Evolutionary conservation across 2,797 vertebrate species (phyloP), one percentile per base, ranked within the genome.

Genomic region (Arnoldichthys spilopterus): DNA sequence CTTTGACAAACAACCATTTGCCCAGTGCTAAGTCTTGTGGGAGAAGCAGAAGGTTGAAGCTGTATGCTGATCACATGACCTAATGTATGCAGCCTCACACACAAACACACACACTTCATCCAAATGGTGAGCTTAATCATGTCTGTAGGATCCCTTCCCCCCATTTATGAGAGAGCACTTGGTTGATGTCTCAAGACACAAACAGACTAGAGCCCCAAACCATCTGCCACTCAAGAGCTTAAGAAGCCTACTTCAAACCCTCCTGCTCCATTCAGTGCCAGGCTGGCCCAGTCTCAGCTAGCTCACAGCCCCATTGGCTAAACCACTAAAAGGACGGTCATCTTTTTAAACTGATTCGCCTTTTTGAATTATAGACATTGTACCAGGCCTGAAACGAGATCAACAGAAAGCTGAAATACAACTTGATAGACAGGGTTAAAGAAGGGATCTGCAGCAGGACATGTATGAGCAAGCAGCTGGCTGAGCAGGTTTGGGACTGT

Each of bases 161-260:
- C 34, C 43, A 54, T 72, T 62, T 20, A 77, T 67, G 74, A 75
- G 69, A 73, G 56, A 45, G 34, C 68, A 76, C 1, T 32, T 22
- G 47, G 22, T 43, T 30, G 30, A 77, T 58, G 61, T 69, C 61
- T 72, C 30, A 71, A 83, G 81, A 76, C 43, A 59, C 6, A 69
- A 82, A 82, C 40, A 34, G 64, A 73, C 72, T 51, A 74, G n/a
- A 75, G 79, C 51, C 32, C 59, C 34, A 3, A 28, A 74, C 84
- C 82, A 82, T 82, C 84, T 83, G 82, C 70, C 59, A 69, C 74
- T 79, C 61, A 51, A 77, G 59, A 77, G 74, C 53, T 83, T 83
- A 85, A 79, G 66, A 45, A 82, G 76, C 45, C 61, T 81, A 69
- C 69, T 79, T 68, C 76, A 79, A 79, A 69, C 40, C 63, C 66